These are phyloP conservation scores for Benitochromis conjunctus DNA, from an alignment of 2,113 vertebrate species.

Conservation along the genomic window DNA sequence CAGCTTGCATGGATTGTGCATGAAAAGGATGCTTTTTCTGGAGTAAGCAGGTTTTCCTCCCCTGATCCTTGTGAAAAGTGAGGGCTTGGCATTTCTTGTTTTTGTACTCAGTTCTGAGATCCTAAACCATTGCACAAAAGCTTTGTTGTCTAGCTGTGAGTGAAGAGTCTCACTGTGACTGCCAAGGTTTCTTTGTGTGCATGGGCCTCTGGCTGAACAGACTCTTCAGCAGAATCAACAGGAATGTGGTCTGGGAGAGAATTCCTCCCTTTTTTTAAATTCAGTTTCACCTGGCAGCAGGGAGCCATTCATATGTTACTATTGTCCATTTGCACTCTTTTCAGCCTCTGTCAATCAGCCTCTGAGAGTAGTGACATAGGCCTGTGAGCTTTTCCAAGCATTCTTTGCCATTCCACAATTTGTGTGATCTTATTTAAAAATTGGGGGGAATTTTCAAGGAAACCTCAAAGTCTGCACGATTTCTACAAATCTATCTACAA, in stretches of 20 bases:
- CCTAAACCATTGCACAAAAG: slow-evolving; percentile 66
- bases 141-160: slow-evolving; percentile 70
- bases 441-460: background rate
- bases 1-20: background rate
- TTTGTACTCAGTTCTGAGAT: slow-evolving; percentile 51
- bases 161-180: slow-evolving; percentile 26
- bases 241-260: slow-evolving; percentile 41
- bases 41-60: background rate
- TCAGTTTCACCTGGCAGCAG: slow-evolving; percentile 35
- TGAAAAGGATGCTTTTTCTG: background rate
- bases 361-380: background rate
- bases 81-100: slow-evolving; percentile 36
- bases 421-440: background rate
- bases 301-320: slow-evolving; percentile 41
- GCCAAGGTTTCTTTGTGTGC: slow-evolving; percentile 55
- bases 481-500: background rate
- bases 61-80: slow-evolving; percentile 19
- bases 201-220: slow-evolving; percentile 28
- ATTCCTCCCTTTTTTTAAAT: slow-evolving; percentile 16
- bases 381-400: background rate
- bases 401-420: background rate
- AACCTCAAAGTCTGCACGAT: background rate
- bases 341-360: background rate
- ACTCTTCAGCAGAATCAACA: slow-evolving; percentile 41
- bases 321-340: slow-evolving; percentile 13